Conservation (phyloP, 2,888 invertebrate genomes). For the Rhagonycha fulva region DNA sequence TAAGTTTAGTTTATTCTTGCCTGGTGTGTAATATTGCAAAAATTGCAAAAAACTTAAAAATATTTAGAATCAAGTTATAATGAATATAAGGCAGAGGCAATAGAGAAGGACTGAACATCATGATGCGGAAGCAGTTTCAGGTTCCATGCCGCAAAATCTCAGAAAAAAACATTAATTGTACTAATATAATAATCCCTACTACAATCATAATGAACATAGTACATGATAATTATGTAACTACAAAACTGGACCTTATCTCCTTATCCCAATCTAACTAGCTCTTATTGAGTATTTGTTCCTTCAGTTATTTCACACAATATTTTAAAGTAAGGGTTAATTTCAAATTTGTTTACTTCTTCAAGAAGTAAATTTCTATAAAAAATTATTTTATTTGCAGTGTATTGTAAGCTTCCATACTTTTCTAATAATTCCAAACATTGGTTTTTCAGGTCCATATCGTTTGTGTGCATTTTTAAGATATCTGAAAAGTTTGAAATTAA, state of each 20-base stretch:
- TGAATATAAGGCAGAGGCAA: no score
- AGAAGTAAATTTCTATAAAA: background rate
- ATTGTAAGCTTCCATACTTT: background rate
- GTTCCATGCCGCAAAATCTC: no score
- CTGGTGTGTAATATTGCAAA: background rate
- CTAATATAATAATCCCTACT: no score
- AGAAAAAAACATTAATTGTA: no score
- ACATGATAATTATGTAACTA: background rate
- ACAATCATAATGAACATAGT: no score
- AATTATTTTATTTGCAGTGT: background rate
- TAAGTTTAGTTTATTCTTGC: background rate
- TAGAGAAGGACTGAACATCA: no score
- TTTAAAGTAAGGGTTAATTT: background rate
- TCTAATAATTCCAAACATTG: background rate
- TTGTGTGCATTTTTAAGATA: background rate
- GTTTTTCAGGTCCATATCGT: background rate
- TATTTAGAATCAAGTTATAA: no score
- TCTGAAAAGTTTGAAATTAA: background rate
- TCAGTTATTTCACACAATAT: background rate
- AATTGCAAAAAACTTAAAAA: no score
- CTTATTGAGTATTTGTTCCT: background rate
- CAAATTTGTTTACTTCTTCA: background rate
- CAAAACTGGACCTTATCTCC: background rate
- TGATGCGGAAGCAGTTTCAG: no score
- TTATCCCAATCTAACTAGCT: background rate